Percentiles rank a stretch among this genome's conserved stretches.
These are phyloP conservation scores for Seladonia tumulorum DNA, from an alignment of 2,888 invertebrate genomes.

Conservation along the genomic window DNA sequence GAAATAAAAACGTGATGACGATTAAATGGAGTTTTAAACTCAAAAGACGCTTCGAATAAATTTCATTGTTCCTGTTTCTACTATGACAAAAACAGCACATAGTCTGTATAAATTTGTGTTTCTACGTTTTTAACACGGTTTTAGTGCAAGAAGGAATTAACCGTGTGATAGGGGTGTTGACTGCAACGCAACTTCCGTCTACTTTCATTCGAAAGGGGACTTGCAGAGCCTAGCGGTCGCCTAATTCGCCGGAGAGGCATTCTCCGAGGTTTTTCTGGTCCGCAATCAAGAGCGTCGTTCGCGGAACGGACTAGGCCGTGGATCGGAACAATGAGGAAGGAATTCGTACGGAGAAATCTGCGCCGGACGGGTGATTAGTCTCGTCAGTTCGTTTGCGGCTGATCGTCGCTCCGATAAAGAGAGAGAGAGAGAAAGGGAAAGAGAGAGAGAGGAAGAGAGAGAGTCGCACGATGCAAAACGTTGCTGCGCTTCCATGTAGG, in stretches of 20 bases:
- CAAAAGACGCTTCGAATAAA: too few species aligned
- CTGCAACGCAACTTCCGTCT: background rate
- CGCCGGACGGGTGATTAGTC: slow-evolving; percentile 67
- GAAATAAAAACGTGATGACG: too few species aligned
- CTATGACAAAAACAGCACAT: background rate
- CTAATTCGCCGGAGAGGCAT: slow-evolving; percentile 14
- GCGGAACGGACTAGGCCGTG: slow-evolving; percentile 24
- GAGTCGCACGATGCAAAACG: slow-evolving; percentile 58
- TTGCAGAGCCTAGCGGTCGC: background rate
- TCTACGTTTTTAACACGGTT: background rate
- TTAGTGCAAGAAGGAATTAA: background rate
- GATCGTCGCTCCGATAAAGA: slow-evolving; percentile 62
- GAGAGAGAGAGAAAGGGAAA: too few species aligned
- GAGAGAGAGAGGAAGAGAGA: background rate
- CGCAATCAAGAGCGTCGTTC: slow-evolving; percentile 16
- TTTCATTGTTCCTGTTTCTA: too few species aligned
- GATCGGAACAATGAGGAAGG: slow-evolving; percentile 52
- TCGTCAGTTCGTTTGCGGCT: slow-evolving; percentile 64
- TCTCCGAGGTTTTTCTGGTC: background rate
- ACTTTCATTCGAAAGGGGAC: background rate
- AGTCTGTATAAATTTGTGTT: background rate
- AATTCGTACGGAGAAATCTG: slow-evolving; percentile 63
- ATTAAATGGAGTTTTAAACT: too few species aligned
- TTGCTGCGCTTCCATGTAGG: slow-evolving; percentile 38
- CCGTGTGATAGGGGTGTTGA: background rate